Evolutionary conservation across 2,113 vertebrate species (phyloP), one percentile per base, ranked within the genome.

Genomic region (Chlorodrepanis virens): DNA sequence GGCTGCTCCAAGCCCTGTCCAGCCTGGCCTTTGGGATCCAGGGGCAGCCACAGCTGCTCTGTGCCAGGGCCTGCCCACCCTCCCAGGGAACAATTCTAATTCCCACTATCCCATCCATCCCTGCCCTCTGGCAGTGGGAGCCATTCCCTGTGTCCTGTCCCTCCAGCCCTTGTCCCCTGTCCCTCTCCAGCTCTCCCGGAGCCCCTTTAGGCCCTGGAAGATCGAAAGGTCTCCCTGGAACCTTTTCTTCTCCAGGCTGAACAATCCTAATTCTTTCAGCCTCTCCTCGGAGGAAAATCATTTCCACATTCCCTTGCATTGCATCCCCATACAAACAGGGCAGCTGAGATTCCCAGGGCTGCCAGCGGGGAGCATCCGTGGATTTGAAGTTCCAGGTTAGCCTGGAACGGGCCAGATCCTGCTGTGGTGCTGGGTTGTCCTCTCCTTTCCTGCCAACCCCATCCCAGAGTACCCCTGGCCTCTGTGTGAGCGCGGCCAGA

Each of bases 341-440:
- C 10, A 44, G 45, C 69, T 75, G 91, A 37, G 33, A 11, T 23
- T 56, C 47, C 83, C 35, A 40, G 79, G 67, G 61, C 49, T 63
- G 63, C 1, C 8, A 4, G 3, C 24, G 49, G 4, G 2, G 45
- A 49, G 20, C n/a, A 76, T 11, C 27, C 29, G 0, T 14, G 75
- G 68, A 21, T 78, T 72, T 60, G 24, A 63, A 64, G 40, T 24
- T 24, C 69, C 20, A 3, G 0, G 3, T 49, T 16, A 60, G 10
- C 50, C 16, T 3, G 3, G 65, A 50, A 50, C 0, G 3, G 65
- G 23, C 15, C 61, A 35, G 12, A 57, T 23, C 50, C 31, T 0
- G 0, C 45, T 21, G 19, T 10, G 28, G 31, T 63, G 39, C 35
- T 2, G 0, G 0, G 3, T 2, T 49, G 20, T 39, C 27, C 40